Evolutionary conservation across 2,888 invertebrate species (phyloP).

Genomic region (Harmothoe impar): DNA sequence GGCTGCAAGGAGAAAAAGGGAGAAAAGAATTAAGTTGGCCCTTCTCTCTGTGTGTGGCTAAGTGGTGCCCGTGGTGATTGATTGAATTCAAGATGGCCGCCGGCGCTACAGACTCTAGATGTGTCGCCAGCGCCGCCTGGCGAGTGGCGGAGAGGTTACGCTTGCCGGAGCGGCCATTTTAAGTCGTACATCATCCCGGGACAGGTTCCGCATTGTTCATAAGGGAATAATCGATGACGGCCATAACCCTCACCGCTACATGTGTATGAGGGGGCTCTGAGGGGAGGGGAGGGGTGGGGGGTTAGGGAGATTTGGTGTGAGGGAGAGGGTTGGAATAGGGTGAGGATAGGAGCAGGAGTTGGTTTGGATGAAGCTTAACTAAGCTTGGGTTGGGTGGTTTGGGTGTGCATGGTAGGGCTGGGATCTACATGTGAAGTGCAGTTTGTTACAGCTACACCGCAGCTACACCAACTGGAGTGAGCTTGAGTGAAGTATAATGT

Average conservation of each 20-base stretch:
- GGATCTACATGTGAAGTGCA: too few species aligned
- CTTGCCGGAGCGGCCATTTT: constrained; percentile 24
- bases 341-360: too few species aligned
- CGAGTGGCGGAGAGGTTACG: background rate
- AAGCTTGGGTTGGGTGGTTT: too few species aligned
- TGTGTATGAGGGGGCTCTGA: background rate
- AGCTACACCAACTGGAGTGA: too few species aligned
- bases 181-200: constrained; percentile 18
- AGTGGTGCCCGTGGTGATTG: background rate
- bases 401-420: too few species aligned
- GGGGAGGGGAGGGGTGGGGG: too few species aligned
- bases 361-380: too few species aligned
- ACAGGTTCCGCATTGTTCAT: constrained; percentile 18
- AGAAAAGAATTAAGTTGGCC: constrained; percentile 39
- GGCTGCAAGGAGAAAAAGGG: background rate
- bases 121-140: constrained; percentile 30
- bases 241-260: background rate
- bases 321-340: too few species aligned
- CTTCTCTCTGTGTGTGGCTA: background rate
- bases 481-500: too few species aligned
- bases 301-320: too few species aligned
- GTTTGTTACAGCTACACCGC: too few species aligned
- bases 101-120: constrained; percentile 25
- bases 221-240: constrained; percentile 10
- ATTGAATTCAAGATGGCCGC: background rate